Evolutionary conservation across 2,888 invertebrate species (phyloP), one percentile per base, ranked within the genome.

Genomic region (Dolomedes plantarius): DNA sequence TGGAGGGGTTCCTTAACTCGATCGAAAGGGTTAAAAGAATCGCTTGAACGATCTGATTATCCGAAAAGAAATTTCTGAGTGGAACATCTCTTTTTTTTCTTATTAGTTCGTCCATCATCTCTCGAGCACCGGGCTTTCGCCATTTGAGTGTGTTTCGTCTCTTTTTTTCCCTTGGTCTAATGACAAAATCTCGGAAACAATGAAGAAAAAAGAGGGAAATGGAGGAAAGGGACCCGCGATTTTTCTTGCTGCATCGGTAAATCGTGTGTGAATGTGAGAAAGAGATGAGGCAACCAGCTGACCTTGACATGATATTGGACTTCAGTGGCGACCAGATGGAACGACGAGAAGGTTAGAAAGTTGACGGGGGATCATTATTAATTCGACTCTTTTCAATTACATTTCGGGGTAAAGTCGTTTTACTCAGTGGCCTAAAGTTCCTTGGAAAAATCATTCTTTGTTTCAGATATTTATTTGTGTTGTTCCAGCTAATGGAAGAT

Each of bases 1-100:
- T 31, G 23, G 19, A 32, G 75, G n/a, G 67, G 27, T 9, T 31
- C 23, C 71, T 75, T 67, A 67, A 67, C 74, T 68, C 46, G 41
- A 39, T 74, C 76, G 28, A 78, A 83, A 85, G 83, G 77, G 83
- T 85, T 85, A 78, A 67, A 85, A 85, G 77, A 85, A 85, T 73
- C 77, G 83, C 73, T 85, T 85, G 50, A 73, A 68, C 65, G 83
- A 67, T 77, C 73, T 85, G 83, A 85, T 85, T 77, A 85, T 85
- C 76, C 72, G 31, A 46, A 62, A 73, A 62, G 72, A 82, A 79
- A 65, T 73, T 85, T 85, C 77, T 76, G 76, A 23, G 23, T 56
- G 56, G 56, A 56, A 56, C 56, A 56, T 23, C 23, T 56, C 65
- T 75, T 23, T 32, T 6, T 74, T 65, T 29, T 41, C 36, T 32